Base-by-base conservation (phyloP, 2,113 vertebrate genomes). In the Eudorcas thomsonii region DNA sequence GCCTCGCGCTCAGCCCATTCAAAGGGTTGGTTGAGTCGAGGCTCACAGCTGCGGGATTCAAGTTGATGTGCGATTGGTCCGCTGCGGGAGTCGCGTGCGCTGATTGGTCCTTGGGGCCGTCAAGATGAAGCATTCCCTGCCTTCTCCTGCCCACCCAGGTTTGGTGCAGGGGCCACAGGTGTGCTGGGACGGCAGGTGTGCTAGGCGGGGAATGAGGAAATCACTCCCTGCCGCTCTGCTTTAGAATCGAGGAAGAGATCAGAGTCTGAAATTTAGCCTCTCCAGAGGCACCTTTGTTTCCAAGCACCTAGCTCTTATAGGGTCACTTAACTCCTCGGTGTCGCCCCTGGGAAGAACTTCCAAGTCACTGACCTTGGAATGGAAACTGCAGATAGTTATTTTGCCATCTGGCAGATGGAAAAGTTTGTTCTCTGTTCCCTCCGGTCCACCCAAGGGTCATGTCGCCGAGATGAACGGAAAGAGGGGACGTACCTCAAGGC, bases 101-200 rank as follows among this genome's bases (percentile, higher is more conserved):
- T 74, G 97, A 98, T 98, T 98, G 96, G 98, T 3, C 39, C 30
- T 19, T 6, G 77, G 64, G 9, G 36, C 71, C 48, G 94, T 93
- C 97, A 43, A 13, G 78, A 57, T 60, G 94, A 92, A 0, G 84
- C 36, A 39, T n/a, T 48, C 2, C 67, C 86, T 7, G 45, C 81
- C 45, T 43, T 14, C 55, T 1, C 71, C 77, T 80, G 82, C 14
- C 77, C 4, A 3, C 59, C 30, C 2, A 1, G 57, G 57, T 50
- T 43, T 19, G 2, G 23, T 0, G 9, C 5, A 4, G 71, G 48
- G 91, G 77, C 88, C 0, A 54, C 94, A 94, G 92, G 88, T 92
- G 94, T 74, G 88, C 52, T 2, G 43, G 14, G 50, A 23, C 15
- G 7, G 19, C 30, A 1, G 23, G 89, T 28, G 30, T 15, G 7